phyloP scores from a whole-genome alignment of 2,113 vertebrate species.

The Platycercus adscitus region DNA sequence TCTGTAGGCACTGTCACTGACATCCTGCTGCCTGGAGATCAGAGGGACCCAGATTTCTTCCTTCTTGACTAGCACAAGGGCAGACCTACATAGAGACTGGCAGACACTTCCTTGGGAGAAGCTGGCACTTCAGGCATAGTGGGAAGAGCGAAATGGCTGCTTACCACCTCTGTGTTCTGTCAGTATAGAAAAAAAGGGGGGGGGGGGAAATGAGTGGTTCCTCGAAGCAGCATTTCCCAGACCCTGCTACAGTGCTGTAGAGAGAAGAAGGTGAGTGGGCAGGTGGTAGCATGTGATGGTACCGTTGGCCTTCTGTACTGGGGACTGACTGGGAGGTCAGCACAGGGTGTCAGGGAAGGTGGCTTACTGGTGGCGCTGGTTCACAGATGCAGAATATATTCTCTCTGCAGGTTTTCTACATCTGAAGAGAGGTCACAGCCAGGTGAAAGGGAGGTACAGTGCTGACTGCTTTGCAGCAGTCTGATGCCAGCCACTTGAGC shows the following conservation, averaged over 20 bases:
- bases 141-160: not conserved
- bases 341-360: not conserved
- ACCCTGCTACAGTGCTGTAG: not conserved
- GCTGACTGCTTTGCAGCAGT: not conserved
- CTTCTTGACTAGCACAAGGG: not conserved
- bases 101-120: not conserved
- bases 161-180: not conserved
- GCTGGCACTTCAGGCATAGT: not conserved
- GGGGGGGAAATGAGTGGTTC: not conserved
- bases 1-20: not conserved
- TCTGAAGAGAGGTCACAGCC: not conserved
- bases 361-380: not conserved
- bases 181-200: not conserved
- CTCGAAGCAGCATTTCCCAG: not conserved
- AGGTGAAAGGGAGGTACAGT: not conserved
- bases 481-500: not conserved
- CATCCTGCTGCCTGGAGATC: not conserved
- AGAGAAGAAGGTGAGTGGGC: not conserved
- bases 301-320: fast-evolving
- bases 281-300: not conserved
- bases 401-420: not conserved
- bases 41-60: not conserved
- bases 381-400: not conserved
- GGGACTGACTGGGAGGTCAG: not conserved
- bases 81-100: not conserved